Base-by-base conservation (phyloP, 2,113 vertebrate species). In the Syngnathus scovelli region DNA sequence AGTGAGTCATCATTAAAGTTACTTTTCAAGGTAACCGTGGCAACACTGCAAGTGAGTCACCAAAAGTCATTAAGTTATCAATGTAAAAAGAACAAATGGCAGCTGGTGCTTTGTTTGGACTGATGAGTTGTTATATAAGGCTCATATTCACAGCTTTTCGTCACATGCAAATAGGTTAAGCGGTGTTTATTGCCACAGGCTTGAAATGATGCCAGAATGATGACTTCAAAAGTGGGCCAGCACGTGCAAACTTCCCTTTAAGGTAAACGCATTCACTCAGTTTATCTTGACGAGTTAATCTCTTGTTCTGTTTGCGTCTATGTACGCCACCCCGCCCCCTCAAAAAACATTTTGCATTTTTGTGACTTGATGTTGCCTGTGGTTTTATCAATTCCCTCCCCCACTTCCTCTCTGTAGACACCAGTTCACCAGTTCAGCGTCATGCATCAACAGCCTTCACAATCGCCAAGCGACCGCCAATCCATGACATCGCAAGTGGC, bases 121-220 rank as follows among this genome's bases (percentile, higher is more conserved):
- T 62, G 71, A 64, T 71, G 73, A 73, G 71, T 56, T 33, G 27
- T 33, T 33, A 33, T 33, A 3, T 33, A 54, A 48, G 33, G 63
- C 5, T 77, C 64, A 76, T 75, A 78, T 61, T 69, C 71, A 21
- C 41, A 10, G 69, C 71, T 43, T 58, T 56, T 66, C 56, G 62
- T 75, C 56, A 27, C 51, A 48, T 67, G 69, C 46, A 78, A 82
- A 78, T 61, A 76, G 77, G 84, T 82, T 82, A 80, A 80, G 64
- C 67, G 0, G 72, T 67, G 75, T 78, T 82, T 67, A 78, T 61
- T 21, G 4, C 74, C 21, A 54, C 36, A 0, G 55, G 65, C 36
- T 11, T 78, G 78, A 74, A 37, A 38, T 18, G 2, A 62, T 69
- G 74, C 80, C 78, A 83, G 66, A 60, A 21, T 0, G 69, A 68